Percentiles rank a stretch among this genome's conserved stretches.
Conservation (phyloP, 1,140 invertebrate species). For the Teleopsis dalmanni region DNA sequence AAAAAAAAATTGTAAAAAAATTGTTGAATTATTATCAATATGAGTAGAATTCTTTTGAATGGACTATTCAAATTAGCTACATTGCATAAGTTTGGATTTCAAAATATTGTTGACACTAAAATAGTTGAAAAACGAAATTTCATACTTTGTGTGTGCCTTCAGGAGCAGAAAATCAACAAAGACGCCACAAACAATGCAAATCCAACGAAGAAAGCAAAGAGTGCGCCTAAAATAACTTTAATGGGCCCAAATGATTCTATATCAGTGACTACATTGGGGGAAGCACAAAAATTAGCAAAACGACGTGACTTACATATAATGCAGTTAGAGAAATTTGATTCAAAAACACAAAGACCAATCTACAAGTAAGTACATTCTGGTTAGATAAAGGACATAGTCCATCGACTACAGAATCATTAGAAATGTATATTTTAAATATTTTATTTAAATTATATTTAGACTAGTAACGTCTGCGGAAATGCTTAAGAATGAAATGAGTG, state of each 20-base stretch:
- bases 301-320: constrained; percentile 57
- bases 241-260: constrained; percentile 46
- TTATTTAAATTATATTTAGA: constrained; percentile 15
- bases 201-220: constrained; percentile 14
- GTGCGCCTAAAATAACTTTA: constrained; percentile 44
- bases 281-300: constrained; percentile 56
- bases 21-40: too few species aligned
- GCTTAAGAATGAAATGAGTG: constrained; percentile 21
- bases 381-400: neutral
- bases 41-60: too few species aligned
- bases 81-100: too few species aligned
- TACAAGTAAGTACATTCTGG: constrained; percentile 47
- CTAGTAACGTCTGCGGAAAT: constrained; percentile 29
- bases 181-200: neutral
- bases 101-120: too few species aligned
- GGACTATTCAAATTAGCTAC: too few species aligned
- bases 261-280: constrained; percentile 47
- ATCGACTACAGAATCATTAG: neutral
- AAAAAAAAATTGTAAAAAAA: too few species aligned
- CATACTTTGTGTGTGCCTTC: neutral
- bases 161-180: neutral
- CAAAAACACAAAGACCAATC: constrained; percentile 53
- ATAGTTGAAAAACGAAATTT: neutral
- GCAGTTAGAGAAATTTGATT: constrained; percentile 54
- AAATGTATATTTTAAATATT: neutral